phyloP scores from a whole-genome alignment of 2,797 vertebrate species.

The Rhinogobio ventralis region DNA sequence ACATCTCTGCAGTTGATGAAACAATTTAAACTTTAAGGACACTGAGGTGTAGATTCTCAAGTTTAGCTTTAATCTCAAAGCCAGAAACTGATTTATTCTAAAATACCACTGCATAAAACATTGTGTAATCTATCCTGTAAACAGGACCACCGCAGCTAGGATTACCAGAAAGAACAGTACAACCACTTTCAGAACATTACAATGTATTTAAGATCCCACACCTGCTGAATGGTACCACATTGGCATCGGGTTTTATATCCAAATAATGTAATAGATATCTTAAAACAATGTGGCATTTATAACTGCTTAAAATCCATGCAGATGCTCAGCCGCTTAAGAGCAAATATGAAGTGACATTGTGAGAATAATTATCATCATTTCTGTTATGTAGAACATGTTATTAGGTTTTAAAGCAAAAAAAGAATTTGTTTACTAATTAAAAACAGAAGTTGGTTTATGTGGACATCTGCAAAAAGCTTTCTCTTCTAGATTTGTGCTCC shows the following conservation, averaged over 20 bases:
- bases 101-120: conserved; percentile 22
- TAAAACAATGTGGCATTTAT: conserved; percentile 58
- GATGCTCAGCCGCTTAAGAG: conserved; percentile 34
- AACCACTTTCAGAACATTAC: not conserved
- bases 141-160: not conserved
- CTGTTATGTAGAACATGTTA: conserved; percentile 16
- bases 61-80: conserved; percentile 10
- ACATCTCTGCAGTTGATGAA: conserved; percentile 13
- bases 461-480: conserved; percentile 20
- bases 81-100: not conserved
- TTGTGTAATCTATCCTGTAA: not conserved
- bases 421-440: conserved; percentile 64
- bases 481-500: conserved; percentile 6
- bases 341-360: conserved; percentile 23
- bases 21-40: conserved; percentile 5
- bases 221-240: conserved; percentile 25
- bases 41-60: not conserved
- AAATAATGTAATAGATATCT: conserved; percentile 50
- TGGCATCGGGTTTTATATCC: conserved; percentile 53
- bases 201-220: conserved; percentile 1
- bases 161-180: not conserved
- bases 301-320: conserved; percentile 55
- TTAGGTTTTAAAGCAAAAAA: conserved; percentile 40
- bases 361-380: conserved; percentile 38
- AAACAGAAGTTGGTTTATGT: conserved; percentile 61